A percentile compares a stretch with the other conserved stretches of the same genome.
Conservation (phyloP, 1,140 invertebrate genomes). For the Meteorus sp. region DNA sequence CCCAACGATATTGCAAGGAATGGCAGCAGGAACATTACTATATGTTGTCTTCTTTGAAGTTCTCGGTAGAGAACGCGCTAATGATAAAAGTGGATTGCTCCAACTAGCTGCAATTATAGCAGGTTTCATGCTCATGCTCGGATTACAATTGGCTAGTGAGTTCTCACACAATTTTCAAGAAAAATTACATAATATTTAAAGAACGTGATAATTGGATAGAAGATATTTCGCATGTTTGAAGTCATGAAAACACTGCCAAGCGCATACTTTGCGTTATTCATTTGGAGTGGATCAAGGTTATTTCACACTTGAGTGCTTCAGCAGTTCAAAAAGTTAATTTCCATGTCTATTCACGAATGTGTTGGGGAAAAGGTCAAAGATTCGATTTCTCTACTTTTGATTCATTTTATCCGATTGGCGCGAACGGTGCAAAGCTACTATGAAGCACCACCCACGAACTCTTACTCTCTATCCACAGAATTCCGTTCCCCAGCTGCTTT, state of each 20-base stretch:
- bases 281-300: too few relatives aligned
- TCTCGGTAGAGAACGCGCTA: constrained; percentile 73
- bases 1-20: constrained; percentile 71
- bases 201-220: too few relatives aligned
- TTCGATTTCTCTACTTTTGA: background rate
- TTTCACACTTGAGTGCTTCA: too few relatives aligned
- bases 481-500: too few relatives aligned
- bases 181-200: too few relatives aligned
- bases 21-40: constrained; percentile 84
- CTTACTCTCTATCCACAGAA: too few relatives aligned
- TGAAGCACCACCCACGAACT: constrained; percentile 26
- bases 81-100: constrained; percentile 67
- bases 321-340: constrained; percentile 7
- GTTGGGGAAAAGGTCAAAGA: constrained; percentile 20
- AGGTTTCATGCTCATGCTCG: constrained; percentile 79
- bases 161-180: too few relatives aligned
- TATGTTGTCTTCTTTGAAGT: constrained; percentile 94
- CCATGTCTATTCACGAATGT: too few relatives aligned
- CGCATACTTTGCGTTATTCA: too few relatives aligned
- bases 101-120: constrained; percentile 72
- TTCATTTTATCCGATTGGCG: background rate
- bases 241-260: too few relatives aligned
- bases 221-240: too few relatives aligned
- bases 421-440: constrained; percentile 21
- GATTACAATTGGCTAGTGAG: constrained; percentile 76